A percentile compares a stretch with the other conserved stretches of the same genome.
phyloP scores from a whole-genome alignment of 1,140 invertebrate genomes.

The Teleogryllus occipitalis region DNA sequence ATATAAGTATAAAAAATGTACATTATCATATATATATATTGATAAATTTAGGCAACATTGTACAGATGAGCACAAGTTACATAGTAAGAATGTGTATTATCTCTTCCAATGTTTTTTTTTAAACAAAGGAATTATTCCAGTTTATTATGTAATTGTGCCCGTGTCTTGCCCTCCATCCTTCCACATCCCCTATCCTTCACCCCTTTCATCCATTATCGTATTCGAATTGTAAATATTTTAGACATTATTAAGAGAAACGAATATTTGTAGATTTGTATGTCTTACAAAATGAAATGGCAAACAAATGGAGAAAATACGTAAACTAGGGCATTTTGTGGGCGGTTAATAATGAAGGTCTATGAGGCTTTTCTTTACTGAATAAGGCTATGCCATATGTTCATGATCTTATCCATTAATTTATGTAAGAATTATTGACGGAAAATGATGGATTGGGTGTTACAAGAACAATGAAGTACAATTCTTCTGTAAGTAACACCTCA shows the following conservation, averaged over 20 bases:
- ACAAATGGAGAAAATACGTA: constrained; percentile 1
- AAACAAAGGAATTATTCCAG: background rate
- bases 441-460: background rate
- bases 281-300: constrained; percentile 5
- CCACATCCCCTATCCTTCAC: background rate
- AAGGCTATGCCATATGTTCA: background rate
- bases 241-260: background rate
- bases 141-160: constrained; percentile 14
- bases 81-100: constrained; percentile 11
- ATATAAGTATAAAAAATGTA: constrained; percentile 16
- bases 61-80: constrained; percentile 10
- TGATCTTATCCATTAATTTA: background rate
- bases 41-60: constrained; percentile 1
- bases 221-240: background rate
- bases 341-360: background rate
- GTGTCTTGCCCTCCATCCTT: background rate
- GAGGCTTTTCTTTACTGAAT: background rate
- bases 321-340: background rate
- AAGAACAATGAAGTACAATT: background rate
- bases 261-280: constrained; percentile 6
- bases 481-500: background rate
- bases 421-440: background rate
- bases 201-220: background rate
- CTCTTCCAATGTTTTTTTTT: constrained; percentile 14
- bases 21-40: constrained; percentile 11